Conservation (phyloP, 2,888 invertebrate genomes). For the Mesorhabditis sp. region DNA sequence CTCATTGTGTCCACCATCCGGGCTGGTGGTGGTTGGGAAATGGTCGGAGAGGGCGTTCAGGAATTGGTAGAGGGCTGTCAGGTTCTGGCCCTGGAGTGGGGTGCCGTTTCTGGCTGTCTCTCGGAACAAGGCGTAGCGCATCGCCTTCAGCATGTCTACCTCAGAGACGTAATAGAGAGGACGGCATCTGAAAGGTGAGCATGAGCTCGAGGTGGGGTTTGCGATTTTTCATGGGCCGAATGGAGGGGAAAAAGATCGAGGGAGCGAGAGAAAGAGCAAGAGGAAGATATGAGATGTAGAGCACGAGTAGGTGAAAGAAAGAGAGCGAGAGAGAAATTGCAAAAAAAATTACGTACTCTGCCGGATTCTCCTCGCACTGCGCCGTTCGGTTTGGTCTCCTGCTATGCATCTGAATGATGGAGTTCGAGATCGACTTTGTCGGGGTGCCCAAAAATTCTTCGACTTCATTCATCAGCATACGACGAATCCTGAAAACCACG, state of each 20-base stretch:
- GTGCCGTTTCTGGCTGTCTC: conserved; percentile 39
- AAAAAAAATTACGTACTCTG: conserved; percentile 22
- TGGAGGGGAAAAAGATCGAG: neutral
- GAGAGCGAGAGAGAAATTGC: neutral
- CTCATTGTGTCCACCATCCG: conserved; percentile 20
- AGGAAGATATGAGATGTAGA: too few species aligned
- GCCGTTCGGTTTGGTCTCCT: conserved; percentile 11
- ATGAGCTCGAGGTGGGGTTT: too few species aligned
- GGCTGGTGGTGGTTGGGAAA: conserved; percentile 32
- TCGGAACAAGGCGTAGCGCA: conserved; percentile 38
- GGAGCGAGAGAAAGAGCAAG: neutral
- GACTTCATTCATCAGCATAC: conserved; percentile 47
- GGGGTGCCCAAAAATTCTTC: conserved; percentile 37
- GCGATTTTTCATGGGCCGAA: neutral
- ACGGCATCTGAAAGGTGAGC: conserved; percentile 35
- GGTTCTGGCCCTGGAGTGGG: conserved; percentile 44
- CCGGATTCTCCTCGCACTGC: conserved; percentile 38
- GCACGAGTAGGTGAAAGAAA: too few species aligned
- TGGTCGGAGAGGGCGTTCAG: conserved; percentile 45
- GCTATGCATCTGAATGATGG: conserved; percentile 30
- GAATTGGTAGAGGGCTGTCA: conserved; percentile 51
- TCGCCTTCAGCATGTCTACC: conserved; percentile 55
- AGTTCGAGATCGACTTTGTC: neutral
- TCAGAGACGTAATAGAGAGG: conserved; percentile 51
- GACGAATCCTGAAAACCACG: conserved; percentile 40